phyloP scores from a whole-genome alignment of 2,888 invertebrate genomes.

The Cylindroiulus punctatus region DNA sequence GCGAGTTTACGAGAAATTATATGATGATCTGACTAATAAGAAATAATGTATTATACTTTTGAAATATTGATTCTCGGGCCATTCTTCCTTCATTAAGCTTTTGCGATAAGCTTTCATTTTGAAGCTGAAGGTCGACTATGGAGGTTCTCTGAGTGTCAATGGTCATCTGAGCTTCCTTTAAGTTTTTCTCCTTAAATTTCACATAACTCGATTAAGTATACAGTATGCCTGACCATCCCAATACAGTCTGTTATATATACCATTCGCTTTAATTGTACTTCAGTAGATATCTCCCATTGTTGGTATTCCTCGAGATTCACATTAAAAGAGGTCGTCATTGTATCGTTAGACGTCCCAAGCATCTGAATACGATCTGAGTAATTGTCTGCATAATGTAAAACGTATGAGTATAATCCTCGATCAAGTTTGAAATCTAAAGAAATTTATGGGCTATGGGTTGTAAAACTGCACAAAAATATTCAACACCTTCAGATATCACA shows the following conservation, averaged over 20 bases:
- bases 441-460: not conserved
- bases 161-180: slow-evolving; percentile 9
- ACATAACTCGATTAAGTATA: not conserved
- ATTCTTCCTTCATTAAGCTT: not conserved
- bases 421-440: not conserved
- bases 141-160: slow-evolving; percentile 22
- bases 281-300: slow-evolving; percentile 44
- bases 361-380: not conserved
- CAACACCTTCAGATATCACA: not conserved
- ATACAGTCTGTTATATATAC: not conserved
- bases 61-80: not conserved
- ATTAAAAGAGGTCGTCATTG: not conserved
- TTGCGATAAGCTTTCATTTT: not conserved
- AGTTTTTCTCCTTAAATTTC: not conserved
- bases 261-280: not conserved
- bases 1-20: no score
- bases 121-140: not conserved
- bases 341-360: not conserved
- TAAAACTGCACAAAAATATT: not conserved
- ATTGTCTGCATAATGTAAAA: not conserved
- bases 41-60: no score
- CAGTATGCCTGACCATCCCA: not conserved
- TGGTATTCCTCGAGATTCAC: slow-evolving; percentile 27
- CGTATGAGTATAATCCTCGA: not conserved
- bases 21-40: no score